Base-by-base conservation (phyloP, 2,113 vertebrate genomes). In the Hippopotamus amphibius region DNA sequence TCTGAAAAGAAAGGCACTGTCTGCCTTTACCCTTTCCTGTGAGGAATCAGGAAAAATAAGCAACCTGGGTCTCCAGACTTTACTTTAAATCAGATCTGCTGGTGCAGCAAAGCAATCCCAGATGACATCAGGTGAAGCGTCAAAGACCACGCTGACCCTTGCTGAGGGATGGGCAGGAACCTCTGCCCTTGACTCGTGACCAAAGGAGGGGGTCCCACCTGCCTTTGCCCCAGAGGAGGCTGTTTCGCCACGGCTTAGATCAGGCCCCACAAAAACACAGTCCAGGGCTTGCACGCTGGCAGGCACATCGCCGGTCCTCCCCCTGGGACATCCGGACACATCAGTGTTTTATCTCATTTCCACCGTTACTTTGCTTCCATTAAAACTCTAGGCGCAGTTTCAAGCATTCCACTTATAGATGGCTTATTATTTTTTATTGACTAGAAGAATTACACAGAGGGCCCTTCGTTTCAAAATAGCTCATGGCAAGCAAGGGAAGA, bases 351-450 rank as follows among this genome's bases (percentile, higher is more conserved):
- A 86, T 37, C n/a, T 95, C 69, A 65, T 63, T 61, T 93, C 82
- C 59, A 26, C 69, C 43, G n/a, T 79, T 69, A 83, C 72, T 74
- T 95, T 59, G 83, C 30, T 71, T n/a, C 71, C 86, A 66, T 13
- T 81, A 85, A 93, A 93, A 93, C 5, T 82, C 1, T 59, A 92
- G 87, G 85, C 9, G 8, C 41, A 69, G 82, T 72, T 84, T 77
- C 80, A 91, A 77, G 93, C 68, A 71, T 96, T 92, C 74, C 59
- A 84, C 28, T 66, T 65, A 59, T 30, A 79, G 15, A 43, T 50
- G 26, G 66, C 63, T 84, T 95, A 46, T 89, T 82, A 87, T 26
- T 95, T 88, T 95, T 94, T 87, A 82, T 37, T 66, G 72, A 55
- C 63, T 83, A 63, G 41, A 59, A 89, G 68, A 69, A 85, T 83